Base-by-base conservation (phyloP, 2,113 vertebrate genomes). In the Raja brachyura region DNA sequence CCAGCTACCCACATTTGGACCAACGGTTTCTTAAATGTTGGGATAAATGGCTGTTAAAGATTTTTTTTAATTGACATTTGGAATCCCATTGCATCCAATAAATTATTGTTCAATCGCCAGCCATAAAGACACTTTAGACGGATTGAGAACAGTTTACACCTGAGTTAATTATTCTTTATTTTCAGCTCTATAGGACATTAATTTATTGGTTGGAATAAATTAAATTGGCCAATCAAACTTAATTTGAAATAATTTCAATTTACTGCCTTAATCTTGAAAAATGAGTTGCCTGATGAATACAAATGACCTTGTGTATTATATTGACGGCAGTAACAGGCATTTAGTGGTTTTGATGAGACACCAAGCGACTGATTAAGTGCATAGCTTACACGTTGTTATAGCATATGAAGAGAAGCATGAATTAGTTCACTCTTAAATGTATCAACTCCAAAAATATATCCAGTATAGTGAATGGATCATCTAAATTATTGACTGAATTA, bases 261-360 rank as follows among this genome's bases (percentile, higher is more conserved):
- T 86, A 25, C 83, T 86, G 56, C 56, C 56, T 86, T 28, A 86
- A 86, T 86, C 83, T 28, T 86, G 83, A 86, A 59, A 86, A 61
- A 85, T 85, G 54, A 22, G 78, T 78, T 14, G 39, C 33, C 33
- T 79, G 79, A 85, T n/a, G 81, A n/a, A 85, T 28, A 31, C 25
- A 63, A 61, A 86, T 86, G 56, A 59, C 56, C n/a, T 61, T 28
- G 59, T 61, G 25, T n/a, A 85, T 85, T 61, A 63, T 20, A 81
- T 18, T 16, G 14, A 59, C 10, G 13, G 56, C 22, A n/a, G 25
- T 61, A 63, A 86, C 83, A 7, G 13, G 83, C 11, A n/a, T 14
- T 22, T n/a, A 63, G 25, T 61, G 25, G 56, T 56, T 61, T 85
- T 56, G 56, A 85, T 85, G 25, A 85, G 81, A 28, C 54, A 86